phyloP scores from a whole-genome alignment of 2,113 vertebrate species.

The Brachyhypopomus gauderio region DNA sequence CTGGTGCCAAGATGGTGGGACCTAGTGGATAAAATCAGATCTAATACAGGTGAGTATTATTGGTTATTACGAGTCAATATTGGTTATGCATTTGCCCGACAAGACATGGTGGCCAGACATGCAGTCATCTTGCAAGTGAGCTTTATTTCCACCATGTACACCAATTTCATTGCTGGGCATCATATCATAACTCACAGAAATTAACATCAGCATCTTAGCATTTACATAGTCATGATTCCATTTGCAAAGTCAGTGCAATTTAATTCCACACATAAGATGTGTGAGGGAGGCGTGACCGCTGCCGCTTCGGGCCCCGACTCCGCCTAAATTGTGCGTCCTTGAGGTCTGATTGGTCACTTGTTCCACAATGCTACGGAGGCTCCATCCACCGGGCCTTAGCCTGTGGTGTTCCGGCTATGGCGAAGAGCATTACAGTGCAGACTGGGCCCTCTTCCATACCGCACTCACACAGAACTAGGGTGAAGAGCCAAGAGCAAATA shows the following conservation, averaged over 20 bases:
- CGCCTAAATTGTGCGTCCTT: not conserved
- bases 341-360: conserved; percentile 19
- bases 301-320: conserved; percentile 10
- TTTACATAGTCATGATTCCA: conserved; percentile 41
- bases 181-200: conserved; percentile 38
- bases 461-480: not conserved
- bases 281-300: conserved; percentile 39
- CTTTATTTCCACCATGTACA: conserved; percentile 55
- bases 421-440: not conserved
- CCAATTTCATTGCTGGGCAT: conserved; percentile 34
- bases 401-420: not conserved
- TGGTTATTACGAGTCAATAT: not conserved
- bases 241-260: conserved; percentile 44
- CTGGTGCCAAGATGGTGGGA: not conserved
- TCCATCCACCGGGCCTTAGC: not conserved
- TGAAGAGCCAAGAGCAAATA: not conserved
- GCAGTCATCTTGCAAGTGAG: conserved; percentile 44
- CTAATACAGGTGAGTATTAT: not conserved
- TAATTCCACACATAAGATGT: conserved; percentile 11
- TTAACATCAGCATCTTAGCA: conserved; percentile 33
- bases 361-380: conserved; percentile 20
- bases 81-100: conserved; percentile 39
- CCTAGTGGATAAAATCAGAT: not conserved
- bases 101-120: conserved; percentile 44
- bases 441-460: not conserved